A percentile compares a stretch with the other conserved stretches of the same genome.
These are phyloP conservation scores for Clostera curtula DNA, from an alignment of 2,888 invertebrate species.

Conservation along the genomic window DNA sequence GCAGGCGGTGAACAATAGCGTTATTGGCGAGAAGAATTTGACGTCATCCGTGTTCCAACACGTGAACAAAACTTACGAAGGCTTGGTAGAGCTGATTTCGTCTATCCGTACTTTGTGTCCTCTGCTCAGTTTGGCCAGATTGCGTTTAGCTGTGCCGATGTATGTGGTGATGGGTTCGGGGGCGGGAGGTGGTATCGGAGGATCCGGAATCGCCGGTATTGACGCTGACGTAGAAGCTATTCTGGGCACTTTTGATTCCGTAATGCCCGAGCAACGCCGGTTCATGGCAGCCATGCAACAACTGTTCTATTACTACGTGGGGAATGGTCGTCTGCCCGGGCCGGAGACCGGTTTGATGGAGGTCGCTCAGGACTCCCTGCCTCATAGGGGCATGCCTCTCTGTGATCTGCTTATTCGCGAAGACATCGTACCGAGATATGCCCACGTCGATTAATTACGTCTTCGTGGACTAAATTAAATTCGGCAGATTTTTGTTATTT, in stretches of 20 bases:
- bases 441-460: conserved; percentile 79
- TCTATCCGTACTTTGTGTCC: conserved; percentile 88
- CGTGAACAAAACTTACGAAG: conserved; percentile 81
- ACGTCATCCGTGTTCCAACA: conserved; percentile 77
- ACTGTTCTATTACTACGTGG: conserved; percentile 87
- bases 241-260: conserved; percentile 83
- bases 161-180: conserved; percentile 83
- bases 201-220: conserved; percentile 47
- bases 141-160: conserved; percentile 79
- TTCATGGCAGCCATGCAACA: conserved; percentile 87
- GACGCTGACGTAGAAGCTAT: conserved; percentile 87
- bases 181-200: conserved; percentile 55
- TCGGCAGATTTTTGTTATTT: conserved; percentile 17
- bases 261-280: conserved; percentile 81
- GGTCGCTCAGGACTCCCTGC: conserved; percentile 81
- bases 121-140: conserved; percentile 78
- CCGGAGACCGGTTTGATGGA: conserved; percentile 77
- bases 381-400: conserved; percentile 78
- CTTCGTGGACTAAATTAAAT: conserved; percentile 1
- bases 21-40: conserved; percentile 77
- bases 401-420: conserved; percentile 86
- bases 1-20: conserved; percentile 76
- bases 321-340: conserved; percentile 82
- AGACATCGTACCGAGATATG: conserved; percentile 83
- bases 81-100: conserved; percentile 82